Evolutionary conservation across 2,113 vertebrate species (phyloP).

Genomic region (Chloropsis hardwickii): DNA sequence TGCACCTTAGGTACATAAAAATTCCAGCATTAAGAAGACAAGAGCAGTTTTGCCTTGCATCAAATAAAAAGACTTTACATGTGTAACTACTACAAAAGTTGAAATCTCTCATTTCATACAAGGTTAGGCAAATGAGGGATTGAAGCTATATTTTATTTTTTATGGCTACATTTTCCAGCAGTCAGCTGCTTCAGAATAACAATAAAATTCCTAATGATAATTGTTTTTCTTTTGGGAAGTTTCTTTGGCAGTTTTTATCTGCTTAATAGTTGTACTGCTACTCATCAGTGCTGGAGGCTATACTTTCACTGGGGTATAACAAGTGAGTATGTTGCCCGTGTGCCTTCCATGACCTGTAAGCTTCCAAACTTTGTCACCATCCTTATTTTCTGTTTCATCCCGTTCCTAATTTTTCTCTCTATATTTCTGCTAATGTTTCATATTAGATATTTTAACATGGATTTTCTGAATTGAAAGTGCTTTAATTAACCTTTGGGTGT

Average conservation of each 20-base stretch:
- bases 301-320: background rate
- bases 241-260: slow-evolving; percentile 44
- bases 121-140: slow-evolving; percentile 59
- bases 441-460: background rate
- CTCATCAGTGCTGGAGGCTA: background rate
- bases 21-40: background rate
- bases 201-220: slow-evolving; percentile 63
- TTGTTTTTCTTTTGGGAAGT: slow-evolving; percentile 46
- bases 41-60: background rate
- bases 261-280: background rate
- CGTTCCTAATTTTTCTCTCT: background rate
- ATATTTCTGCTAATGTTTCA: background rate
- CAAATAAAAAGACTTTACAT: background rate
- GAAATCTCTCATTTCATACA: slow-evolving; percentile 64
- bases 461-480: background rate
- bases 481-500: background rate
- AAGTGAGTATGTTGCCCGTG: background rate
- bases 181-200: slow-evolving; percentile 63
- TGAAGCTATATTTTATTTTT: slow-evolving; percentile 57
- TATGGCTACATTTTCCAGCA: slow-evolving; percentile 48
- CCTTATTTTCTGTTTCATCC: background rate
- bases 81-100: background rate
- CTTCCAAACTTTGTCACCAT: background rate
- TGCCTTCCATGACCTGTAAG: background rate
- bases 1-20: background rate